phyloP scores from a whole-genome alignment of 92 coral and sea anemone genomes.

The Actinostola sp. region DNA sequence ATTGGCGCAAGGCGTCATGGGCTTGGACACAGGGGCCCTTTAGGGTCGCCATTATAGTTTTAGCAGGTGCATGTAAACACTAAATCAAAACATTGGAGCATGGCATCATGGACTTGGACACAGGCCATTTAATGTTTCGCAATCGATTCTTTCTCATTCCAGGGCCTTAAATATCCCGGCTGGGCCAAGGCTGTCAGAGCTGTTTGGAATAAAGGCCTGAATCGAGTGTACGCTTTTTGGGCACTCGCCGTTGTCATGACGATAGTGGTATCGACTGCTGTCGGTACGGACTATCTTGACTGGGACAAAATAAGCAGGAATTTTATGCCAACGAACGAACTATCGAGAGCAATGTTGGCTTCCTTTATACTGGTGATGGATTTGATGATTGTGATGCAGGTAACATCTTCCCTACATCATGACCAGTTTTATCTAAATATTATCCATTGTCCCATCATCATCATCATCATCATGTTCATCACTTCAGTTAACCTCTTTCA shows the following conservation, averaged over 20 bases:
- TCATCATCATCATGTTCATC: no score
- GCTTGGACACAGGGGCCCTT: no score
- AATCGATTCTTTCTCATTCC: no score
- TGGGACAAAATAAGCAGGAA: slow-evolving; percentile 82
- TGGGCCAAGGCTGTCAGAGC: slow-evolving; percentile 81
- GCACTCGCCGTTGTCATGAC: slow-evolving; percentile 74
- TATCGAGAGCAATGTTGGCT: slow-evolving; percentile 74
- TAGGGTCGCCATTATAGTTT: no score
- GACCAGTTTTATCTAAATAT: no score
- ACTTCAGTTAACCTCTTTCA: no score
- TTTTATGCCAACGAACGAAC: slow-evolving; percentile 77
- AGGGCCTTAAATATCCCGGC: slow-evolving; percentile 75
- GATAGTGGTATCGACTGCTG: slow-evolving; percentile 65
- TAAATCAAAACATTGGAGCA: no score
- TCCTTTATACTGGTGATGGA: slow-evolving; percentile 86
- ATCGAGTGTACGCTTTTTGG: slow-evolving; percentile 81
- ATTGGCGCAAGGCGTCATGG: no score
- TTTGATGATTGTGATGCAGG: slow-evolving; percentile 81
- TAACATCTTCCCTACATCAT: slow-evolving; percentile 5
- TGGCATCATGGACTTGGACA: no score
- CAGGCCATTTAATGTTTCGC: no score
- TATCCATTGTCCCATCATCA: no score
- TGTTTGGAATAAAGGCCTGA: slow-evolving; percentile 72
- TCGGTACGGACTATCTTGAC: slow-evolving; percentile 79
- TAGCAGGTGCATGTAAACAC: no score